Percentiles rank a stretch among this genome's conserved stretches.
phyloP scores from a whole-genome alignment of 2,113 vertebrate species.

The Coturnix japonica region DNA sequence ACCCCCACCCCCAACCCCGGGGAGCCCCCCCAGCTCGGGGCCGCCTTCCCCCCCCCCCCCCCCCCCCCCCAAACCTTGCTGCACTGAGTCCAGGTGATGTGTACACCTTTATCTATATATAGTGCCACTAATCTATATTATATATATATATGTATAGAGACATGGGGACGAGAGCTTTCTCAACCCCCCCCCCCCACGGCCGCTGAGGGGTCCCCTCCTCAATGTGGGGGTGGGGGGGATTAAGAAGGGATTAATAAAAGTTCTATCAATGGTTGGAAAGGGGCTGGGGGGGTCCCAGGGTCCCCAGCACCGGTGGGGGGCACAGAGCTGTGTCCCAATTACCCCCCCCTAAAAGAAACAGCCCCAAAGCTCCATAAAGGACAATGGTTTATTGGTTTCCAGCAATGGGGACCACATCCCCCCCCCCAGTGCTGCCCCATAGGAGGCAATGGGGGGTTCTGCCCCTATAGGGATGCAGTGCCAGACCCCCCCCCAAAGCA shows the following conservation, averaged over 20 bases:
- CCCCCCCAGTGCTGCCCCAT: too few relatives aligned
- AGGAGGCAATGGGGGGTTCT: too few relatives aligned
- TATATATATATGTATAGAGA: background rate
- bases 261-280: background rate
- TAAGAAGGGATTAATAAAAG: slow-evolving; percentile 6
- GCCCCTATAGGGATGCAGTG: too few relatives aligned
- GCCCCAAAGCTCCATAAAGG: too few relatives aligned
- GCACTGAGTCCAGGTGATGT: background rate
- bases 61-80: background rate
- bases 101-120: background rate
- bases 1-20: background rate
- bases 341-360: too few relatives aligned
- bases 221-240: background rate
- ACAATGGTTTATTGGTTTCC: too few relatives aligned
- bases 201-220: background rate
- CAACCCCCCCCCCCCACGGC: too few relatives aligned
- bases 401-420: too few relatives aligned
- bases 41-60: background rate
- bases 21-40: background rate
- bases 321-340: too few relatives aligned
- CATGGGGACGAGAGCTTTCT: background rate
- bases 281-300: background rate
- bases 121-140: background rate
- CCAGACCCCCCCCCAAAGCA: too few relatives aligned
- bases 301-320: too few relatives aligned